Conservation (phyloP, 2,888 invertebrate genomes). For the Boloria selene region DNA sequence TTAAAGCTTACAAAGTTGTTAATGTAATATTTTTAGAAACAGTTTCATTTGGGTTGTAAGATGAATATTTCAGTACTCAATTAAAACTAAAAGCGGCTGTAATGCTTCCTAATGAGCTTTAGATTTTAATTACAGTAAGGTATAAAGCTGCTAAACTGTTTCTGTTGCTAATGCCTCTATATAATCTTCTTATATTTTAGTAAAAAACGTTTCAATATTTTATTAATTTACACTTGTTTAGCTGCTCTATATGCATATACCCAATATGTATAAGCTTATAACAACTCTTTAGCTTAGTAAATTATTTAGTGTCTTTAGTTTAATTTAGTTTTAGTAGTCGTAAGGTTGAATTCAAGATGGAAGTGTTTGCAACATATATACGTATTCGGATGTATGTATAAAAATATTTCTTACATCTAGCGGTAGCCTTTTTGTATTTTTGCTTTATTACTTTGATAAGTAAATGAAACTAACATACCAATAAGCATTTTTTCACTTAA, state of each 20-base stretch:
- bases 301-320: too few relatives aligned
- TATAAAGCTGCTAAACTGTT: constrained; percentile 26
- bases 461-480: too few relatives aligned
- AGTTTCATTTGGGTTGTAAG: background rate
- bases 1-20: too few relatives aligned
- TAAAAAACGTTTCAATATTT: constrained; percentile 16
- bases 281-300: background rate
- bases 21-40: too few relatives aligned
- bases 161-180: constrained; percentile 14
- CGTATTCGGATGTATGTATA: too few relatives aligned
- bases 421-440: too few relatives aligned
- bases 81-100: constrained; percentile 23
- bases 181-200: constrained; percentile 30
- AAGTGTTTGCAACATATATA: too few relatives aligned
- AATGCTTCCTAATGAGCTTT: constrained; percentile 28
- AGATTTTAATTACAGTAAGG: constrained; percentile 29
- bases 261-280: background rate
- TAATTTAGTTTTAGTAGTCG: too few relatives aligned
- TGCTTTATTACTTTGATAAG: too few relatives aligned
- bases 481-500: too few relatives aligned
- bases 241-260: background rate
- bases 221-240: constrained; percentile 5
- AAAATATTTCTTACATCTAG: too few relatives aligned
- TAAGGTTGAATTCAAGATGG: background rate
- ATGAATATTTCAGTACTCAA: constrained; percentile 23